phyloP scores from a whole-genome alignment of 2,797 vertebrate species.

The Cossypha caffra region DNA sequence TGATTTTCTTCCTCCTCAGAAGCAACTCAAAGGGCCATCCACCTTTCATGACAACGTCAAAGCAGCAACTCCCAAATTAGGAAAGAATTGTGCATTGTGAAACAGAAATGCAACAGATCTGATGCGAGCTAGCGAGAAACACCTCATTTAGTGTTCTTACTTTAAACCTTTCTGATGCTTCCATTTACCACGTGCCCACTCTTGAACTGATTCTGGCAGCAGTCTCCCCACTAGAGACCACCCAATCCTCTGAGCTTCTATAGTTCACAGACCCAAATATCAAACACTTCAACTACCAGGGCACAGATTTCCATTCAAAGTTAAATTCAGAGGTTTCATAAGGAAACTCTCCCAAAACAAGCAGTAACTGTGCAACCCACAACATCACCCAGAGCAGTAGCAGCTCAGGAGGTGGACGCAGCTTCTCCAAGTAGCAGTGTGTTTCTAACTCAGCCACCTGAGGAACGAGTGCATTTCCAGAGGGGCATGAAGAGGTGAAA shows the following conservation, averaged over 20 bases:
- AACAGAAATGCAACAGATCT: neutral
- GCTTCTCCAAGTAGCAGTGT: neutral
- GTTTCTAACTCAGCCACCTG: neutral
- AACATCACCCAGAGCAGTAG: neutral
- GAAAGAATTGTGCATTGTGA: neutral
- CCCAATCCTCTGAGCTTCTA: neutral
- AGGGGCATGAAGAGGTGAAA: neutral
- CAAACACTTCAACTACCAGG: neutral
- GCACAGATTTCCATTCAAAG: neutral
- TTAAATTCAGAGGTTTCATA: neutral
- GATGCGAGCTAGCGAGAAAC: neutral
- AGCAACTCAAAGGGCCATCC: neutral
- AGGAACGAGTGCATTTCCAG: rapidly evolving
- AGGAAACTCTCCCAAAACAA: neutral
- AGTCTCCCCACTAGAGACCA: neutral
- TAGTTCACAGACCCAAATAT: neutral
- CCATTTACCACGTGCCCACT: no score
- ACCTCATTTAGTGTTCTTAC: neutral
- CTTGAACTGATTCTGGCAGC: neutral
- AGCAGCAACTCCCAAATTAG: neutral
- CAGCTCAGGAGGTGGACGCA: neutral
- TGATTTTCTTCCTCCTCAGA: neutral
- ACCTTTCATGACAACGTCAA: neutral
- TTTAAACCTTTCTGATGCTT: neutral
- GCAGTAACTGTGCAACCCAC: neutral